Percentiles rank a stretch among this genome's conserved stretches.
These are phyloP conservation scores for Bovichtus diacanthus DNA, from an alignment of 2,797 vertebrate species.

Conservation along the genomic window DNA sequence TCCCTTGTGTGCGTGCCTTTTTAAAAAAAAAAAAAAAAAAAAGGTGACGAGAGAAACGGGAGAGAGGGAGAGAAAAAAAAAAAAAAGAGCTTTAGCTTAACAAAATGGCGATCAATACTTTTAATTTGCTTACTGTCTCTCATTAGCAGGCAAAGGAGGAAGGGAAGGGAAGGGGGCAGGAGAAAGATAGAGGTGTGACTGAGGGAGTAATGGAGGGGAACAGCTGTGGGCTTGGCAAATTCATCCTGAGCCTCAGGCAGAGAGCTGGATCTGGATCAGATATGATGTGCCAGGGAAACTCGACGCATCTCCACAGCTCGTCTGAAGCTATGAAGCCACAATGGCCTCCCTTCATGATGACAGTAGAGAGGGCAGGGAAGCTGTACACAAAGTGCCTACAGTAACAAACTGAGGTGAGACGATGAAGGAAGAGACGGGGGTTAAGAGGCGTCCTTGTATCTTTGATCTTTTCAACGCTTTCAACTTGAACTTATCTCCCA, in stretches of 20 bases:
- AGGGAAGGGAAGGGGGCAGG: constrained; percentile 3
- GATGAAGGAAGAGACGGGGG: constrained; percentile 16
- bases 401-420: constrained; percentile 10
- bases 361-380: constrained; percentile 3
- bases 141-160: constrained; percentile 82
- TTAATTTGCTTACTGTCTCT: constrained; percentile 95
- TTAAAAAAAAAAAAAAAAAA: no score
- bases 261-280: constrained; percentile 71
- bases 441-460: background rate
- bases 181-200: constrained; percentile 64
- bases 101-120: constrained; percentile 94
- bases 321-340: constrained; percentile 52
- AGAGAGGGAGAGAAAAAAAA: constrained; percentile 7
- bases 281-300: constrained; percentile 57
- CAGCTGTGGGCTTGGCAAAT: constrained; percentile 91
- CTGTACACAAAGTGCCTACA: constrained; percentile 24
- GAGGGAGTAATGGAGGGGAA: constrained; percentile 89
- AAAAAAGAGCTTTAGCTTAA: constrained; percentile 80
- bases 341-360: constrained; percentile 40
- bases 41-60: constrained; percentile 45
- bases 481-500: background rate
- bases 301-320: constrained; percentile 28
- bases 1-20: constrained; percentile 43
- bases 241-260: constrained; percentile 63
- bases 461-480: constrained; percentile 17